phyloP scores from a whole-genome alignment of 2,888 invertebrate species.

The Oligia strigilis region DNA sequence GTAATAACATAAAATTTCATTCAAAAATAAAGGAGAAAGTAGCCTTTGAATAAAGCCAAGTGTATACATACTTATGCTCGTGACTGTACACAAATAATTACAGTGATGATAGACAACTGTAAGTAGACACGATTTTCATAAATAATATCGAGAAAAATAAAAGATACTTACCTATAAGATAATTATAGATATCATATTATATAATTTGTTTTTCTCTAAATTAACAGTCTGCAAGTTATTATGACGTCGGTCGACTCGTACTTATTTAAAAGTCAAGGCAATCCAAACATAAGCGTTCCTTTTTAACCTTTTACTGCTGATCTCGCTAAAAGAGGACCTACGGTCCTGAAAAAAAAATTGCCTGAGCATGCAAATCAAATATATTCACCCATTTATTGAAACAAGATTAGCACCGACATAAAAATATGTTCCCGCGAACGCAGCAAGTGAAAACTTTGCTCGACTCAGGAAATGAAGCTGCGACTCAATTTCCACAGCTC shows the following conservation, averaged over 20 bases:
- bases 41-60: too few species aligned
- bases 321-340: too few species aligned
- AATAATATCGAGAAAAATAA: background rate
- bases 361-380: background rate
- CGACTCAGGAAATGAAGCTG: slow-evolving; percentile 67
- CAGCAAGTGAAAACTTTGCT: slow-evolving; percentile 58
- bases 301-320: too few species aligned
- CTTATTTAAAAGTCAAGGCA: background rate
- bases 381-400: slow-evolving; percentile 19
- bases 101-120: background rate
- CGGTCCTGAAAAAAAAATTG: background rate
- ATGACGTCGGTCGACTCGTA: background rate
- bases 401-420: slow-evolving; percentile 49
- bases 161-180: too few species aligned
- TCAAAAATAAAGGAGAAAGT: too few species aligned
- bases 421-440: slow-evolving; percentile 37
- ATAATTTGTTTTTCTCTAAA: too few species aligned
- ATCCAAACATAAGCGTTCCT: background rate
- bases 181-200: too few species aligned
- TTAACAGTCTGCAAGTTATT: background rate
- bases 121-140: background rate
- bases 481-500: slow-evolving; percentile 67
- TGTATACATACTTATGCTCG: too few species aligned
- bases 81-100: background rate
- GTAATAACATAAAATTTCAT: too few species aligned